These are phyloP conservation scores for Thyatira batis DNA, from an alignment of 2,888 invertebrate species.

Conservation along the genomic window DNA sequence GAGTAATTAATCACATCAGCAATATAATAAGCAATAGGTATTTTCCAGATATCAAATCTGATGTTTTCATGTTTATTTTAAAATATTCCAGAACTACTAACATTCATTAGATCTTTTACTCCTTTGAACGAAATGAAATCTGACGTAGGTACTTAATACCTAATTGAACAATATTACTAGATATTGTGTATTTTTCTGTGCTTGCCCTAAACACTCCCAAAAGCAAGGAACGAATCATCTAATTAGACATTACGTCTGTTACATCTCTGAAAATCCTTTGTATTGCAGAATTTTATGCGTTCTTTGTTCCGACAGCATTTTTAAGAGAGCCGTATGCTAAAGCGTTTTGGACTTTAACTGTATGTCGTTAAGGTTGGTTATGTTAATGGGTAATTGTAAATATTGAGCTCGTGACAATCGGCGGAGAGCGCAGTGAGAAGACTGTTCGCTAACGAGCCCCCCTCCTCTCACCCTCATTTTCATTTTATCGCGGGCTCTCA, in stretches of 20 bases:
- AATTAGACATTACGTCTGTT: slow-evolving; percentile 77
- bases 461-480: slow-evolving; percentile 59
- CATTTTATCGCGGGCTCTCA: slow-evolving; percentile 67
- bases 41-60: no score
- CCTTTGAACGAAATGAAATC: background rate
- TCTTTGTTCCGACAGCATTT: slow-evolving; percentile 69
- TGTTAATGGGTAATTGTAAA: slow-evolving; percentile 39
- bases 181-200: slow-evolving; percentile 11
- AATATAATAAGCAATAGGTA: no score
- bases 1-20: no score
- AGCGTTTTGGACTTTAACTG: slow-evolving; percentile 39
- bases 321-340: slow-evolving; percentile 32
- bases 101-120: no score
- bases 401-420: slow-evolving; percentile 73
- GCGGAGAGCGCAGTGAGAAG: slow-evolving; percentile 57
- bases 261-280: slow-evolving; percentile 77
- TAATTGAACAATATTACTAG: no score
- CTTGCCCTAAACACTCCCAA: slow-evolving; percentile 33
- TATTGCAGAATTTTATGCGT: slow-evolving; percentile 74
- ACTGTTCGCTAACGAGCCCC: slow-evolving; percentile 70
- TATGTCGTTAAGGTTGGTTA: slow-evolving; percentile 38
- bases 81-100: no score
- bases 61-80: no score
- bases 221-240: slow-evolving; percentile 63
- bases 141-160: no score